These are phyloP conservation scores for Thomomys bottae DNA, from an alignment of 2,113 vertebrate genomes.

Conservation along the genomic window DNA sequence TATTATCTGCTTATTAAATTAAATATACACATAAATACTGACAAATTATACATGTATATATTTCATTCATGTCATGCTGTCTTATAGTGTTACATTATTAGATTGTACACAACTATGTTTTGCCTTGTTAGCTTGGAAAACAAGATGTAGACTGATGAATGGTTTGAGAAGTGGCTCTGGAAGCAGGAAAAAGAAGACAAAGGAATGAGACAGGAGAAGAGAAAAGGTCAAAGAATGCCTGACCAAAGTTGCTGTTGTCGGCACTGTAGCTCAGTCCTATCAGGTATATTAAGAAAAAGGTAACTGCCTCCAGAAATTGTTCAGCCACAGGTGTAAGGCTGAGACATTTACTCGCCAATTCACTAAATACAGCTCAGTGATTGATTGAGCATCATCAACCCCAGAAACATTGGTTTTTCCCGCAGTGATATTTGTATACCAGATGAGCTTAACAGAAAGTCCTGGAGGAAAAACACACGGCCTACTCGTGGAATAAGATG, in stretches of 20 bases:
- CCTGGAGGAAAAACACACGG: background rate
- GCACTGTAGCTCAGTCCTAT: background rate
- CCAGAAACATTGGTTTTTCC: background rate
- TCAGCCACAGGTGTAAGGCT: background rate
- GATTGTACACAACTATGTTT: background rate
- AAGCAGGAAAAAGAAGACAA: background rate
- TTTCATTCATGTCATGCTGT: background rate
- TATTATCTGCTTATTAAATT: background rate
- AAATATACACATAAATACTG: background rate
- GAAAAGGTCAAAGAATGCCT: background rate
- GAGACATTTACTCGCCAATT: background rate
- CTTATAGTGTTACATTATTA: background rate
- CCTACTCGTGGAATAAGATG: background rate
- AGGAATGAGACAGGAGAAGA: background rate
- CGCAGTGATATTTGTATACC: background rate
- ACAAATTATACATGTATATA: background rate
- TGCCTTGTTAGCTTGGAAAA: background rate
- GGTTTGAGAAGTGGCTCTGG: background rate
- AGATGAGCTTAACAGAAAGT: background rate
- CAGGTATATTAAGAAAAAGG: background rate
- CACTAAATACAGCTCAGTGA: no score
- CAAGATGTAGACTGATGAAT: background rate
- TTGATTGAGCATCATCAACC: background rate
- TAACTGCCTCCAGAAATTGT: background rate
- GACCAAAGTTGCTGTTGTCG: background rate